phyloP scores from a whole-genome alignment of 2,113 vertebrate genomes.

The Nibea coibor region DNA sequence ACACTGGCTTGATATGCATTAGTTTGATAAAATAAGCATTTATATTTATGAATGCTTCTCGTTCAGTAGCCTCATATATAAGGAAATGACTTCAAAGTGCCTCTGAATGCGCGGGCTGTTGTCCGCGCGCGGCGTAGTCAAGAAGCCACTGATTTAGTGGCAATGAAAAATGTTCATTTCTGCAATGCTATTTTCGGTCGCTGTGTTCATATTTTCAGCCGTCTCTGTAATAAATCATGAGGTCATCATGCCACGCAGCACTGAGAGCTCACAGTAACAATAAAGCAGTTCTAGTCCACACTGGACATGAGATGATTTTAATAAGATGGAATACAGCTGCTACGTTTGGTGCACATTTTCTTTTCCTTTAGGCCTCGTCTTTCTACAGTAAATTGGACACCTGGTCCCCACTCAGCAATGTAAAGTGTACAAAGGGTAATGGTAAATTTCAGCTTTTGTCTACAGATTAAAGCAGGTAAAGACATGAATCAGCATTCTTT shows the following conservation, averaged over 20 bases:
- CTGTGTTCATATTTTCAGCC: slow-evolving; percentile 49
- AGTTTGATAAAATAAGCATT: slow-evolving; percentile 76
- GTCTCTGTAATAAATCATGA: slow-evolving; percentile 63
- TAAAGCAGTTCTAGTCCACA: slow-evolving; percentile 18
- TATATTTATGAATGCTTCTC: slow-evolving; percentile 72
- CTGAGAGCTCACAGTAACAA: slow-evolving; percentile 38
- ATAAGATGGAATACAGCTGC: slow-evolving; percentile 24
- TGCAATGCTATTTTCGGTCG: slow-evolving; percentile 42
- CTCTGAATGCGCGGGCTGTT: slow-evolving; percentile 21
- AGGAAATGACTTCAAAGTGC: slow-evolving; percentile 58
- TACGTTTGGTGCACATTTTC: background rate
- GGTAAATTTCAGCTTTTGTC: background rate
- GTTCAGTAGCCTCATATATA: slow-evolving; percentile 42
- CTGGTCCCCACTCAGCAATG: background rate
- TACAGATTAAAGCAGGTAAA: background rate
- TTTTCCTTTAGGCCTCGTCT: background rate
- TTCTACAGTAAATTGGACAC: background rate
- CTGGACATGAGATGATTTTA: slow-evolving; percentile 36
- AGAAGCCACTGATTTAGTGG: slow-evolving; percentile 36
- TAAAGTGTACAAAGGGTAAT: background rate
- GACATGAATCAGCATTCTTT: background rate
- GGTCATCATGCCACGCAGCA: slow-evolving; percentile 48
- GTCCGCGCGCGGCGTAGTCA: slow-evolving; percentile 9
- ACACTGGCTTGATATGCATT: slow-evolving; percentile 71
- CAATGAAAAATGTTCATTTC: slow-evolving; percentile 59